A percentile compares a stretch with the other conserved stretches of the same genome.
Evolutionary conservation across 2,113 vertebrate species (phyloP).

Genomic region (Nothoprocta perdicaria): DNA sequence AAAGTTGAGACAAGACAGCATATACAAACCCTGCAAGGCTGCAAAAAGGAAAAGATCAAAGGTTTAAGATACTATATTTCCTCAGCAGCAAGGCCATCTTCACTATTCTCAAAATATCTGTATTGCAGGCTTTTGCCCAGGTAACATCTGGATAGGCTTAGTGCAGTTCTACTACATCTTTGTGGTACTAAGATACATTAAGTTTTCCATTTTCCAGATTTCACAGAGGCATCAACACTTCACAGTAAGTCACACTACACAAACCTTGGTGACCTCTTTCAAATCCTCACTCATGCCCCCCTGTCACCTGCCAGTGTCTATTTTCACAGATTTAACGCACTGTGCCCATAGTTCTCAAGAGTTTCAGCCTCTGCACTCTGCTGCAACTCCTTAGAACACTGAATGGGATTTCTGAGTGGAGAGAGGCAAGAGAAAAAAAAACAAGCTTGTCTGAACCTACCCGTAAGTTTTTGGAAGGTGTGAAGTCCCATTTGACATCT

Average conservation of each 20-base stretch:
- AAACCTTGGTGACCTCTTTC: neutral
- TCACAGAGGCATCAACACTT: neutral
- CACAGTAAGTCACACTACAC: rapidly evolving
- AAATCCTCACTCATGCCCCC: neutral
- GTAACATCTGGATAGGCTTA: neutral
- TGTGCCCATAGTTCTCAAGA: neutral
- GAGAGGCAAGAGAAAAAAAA: neutral
- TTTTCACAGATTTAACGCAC: neutral
- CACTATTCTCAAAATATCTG: neutral
- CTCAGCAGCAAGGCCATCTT: neutral
- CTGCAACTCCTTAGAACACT: neutral
- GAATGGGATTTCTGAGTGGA: neutral
- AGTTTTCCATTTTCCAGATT: neutral
- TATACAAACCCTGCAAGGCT: neutral
- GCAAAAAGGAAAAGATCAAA: neutral
- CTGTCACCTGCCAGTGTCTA: neutral
- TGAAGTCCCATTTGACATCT: constrained; percentile 95
- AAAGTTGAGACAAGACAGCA: neutral
- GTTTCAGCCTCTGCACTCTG: neutral
- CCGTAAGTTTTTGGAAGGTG: constrained; percentile 88
- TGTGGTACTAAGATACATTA: neutral
- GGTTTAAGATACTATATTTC: neutral
- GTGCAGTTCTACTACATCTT: neutral
- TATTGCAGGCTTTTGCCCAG: neutral
- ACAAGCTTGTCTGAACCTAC: constrained; percentile 73